Percentiles rank a stretch among this genome's conserved stretches.
These are phyloP conservation scores for Vidua chalybeata DNA, from an alignment of 2,113 vertebrate species.

Conservation along the genomic window DNA sequence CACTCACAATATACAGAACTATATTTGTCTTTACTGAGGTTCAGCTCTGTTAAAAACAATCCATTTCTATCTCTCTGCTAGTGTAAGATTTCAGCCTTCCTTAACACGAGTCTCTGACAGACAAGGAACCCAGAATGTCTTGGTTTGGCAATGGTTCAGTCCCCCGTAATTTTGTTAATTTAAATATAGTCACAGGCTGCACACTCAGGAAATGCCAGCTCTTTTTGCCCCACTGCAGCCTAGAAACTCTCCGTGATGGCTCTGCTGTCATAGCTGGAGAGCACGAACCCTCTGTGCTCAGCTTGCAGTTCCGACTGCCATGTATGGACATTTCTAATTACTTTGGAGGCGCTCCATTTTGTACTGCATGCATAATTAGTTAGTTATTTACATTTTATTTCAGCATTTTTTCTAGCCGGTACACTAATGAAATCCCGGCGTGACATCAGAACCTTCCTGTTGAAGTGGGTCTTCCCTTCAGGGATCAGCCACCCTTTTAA, in stretches of 20 bases:
- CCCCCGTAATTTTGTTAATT: not conserved
- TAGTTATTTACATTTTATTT: conserved; percentile 65
- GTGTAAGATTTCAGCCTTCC: not conserved
- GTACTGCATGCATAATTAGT: conserved; percentile 49
- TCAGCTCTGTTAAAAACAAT: not conserved
- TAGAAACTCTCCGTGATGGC: not conserved
- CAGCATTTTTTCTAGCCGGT: conserved; percentile 4
- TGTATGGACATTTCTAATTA: conserved; percentile 40
- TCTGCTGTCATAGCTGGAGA: conserved; percentile 11
- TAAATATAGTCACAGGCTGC: not conserved
- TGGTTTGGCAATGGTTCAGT: not conserved
- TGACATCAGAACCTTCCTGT: conserved; percentile 39
- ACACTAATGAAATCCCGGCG: conserved; percentile 48
- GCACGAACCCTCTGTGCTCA: not conserved
- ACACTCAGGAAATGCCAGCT: not conserved
- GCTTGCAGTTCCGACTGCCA: not conserved
- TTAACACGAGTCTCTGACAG: not conserved
- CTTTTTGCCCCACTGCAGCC: not conserved
- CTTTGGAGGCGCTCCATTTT: conserved; percentile 45
- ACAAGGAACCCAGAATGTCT: not conserved
- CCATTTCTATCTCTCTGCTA: not conserved
- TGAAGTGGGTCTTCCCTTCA: conserved; percentile 54
- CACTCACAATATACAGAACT: not conserved
- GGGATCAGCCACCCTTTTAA: conserved; percentile 52
- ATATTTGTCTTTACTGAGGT: not conserved